Evolutionary conservation across 2,888 invertebrate genomes (phyloP), one percentile per base, ranked within the genome.

Genomic region (Tinea trinotella): DNA sequence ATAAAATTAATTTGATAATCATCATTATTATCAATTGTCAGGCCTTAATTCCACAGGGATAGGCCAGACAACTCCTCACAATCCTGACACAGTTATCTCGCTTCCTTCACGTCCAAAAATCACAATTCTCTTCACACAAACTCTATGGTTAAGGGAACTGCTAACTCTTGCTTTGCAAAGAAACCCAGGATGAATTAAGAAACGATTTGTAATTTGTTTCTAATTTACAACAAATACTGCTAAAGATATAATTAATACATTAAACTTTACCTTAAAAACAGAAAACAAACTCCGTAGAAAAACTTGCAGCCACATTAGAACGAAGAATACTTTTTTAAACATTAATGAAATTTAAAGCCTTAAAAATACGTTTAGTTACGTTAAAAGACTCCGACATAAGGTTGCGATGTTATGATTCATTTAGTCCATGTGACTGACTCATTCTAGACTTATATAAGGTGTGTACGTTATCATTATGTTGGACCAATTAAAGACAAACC

Each of bases 381-480:
- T 30, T 7, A n/a, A 30, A 30, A 30, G 30, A 30, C 7, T 30
- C 30, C n/a, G 30, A 30, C n/a, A 30, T 7, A n/a, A 30, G 30
- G 30, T 30, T 40, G 40, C 6, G 7, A 13, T 5, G 9, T 40
- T 40, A 2, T 40, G 40, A 40, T 40, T 40, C 40, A 40, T n/a
- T 7, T n/a, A 15, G 6, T 15, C n/a, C n/a, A n/a, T n/a, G n/a
- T n/a, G n/a, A n/a, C 2, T 40, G 40, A 40, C 13, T 40, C 40
- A 40, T 40, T 24, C 5, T 24, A 7, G 12, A 13, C 40, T 40
- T 40, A 40, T 13, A 40, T 40, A 40, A 40, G 40, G 40, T 12
- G 40, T 40, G 40, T 40, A n/a, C 40, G 40, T 6, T 40, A 40
- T 40, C 12, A 40, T 40, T 40, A 40, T n/a, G 40, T 7, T 13